Percentiles rank a stretch among this genome's conserved stretches.
Evolutionary conservation across 2,888 invertebrate species (phyloP).

Genomic region (Orgyia antiqua): DNA sequence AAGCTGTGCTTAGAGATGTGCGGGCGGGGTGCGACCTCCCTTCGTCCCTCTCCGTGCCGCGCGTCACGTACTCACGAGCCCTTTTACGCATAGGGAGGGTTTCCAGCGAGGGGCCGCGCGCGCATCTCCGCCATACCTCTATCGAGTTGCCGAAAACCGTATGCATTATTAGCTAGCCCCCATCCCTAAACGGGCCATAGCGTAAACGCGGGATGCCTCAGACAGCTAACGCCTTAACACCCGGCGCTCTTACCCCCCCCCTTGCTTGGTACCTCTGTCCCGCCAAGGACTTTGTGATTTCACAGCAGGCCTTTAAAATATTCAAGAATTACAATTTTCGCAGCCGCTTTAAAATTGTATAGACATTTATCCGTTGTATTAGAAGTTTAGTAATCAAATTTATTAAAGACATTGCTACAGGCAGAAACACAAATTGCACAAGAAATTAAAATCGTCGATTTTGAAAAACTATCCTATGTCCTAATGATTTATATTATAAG

Average conservation of each 20-base stretch:
- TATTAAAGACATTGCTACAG: too few species aligned
- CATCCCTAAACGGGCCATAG: slow-evolving; percentile 31
- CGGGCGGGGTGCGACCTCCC: slow-evolving; percentile 45
- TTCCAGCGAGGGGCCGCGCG: slow-evolving; percentile 54
- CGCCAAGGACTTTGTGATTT: slow-evolving; percentile 22
- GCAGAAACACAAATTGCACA: too few species aligned
- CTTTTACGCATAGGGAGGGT: slow-evolving; percentile 49
- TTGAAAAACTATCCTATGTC: too few species aligned
- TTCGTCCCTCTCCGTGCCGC: slow-evolving; percentile 39
- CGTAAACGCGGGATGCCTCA: slow-evolving; percentile 30
- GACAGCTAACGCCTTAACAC: slow-evolving; percentile 35
- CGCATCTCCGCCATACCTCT: slow-evolving; percentile 43
- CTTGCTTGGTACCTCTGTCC: slow-evolving; percentile 17
- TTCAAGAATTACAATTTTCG: too few species aligned
- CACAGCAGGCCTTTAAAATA: too few species aligned
- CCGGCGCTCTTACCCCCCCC: slow-evolving; percentile 39
- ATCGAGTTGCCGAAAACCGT: slow-evolving; percentile 64
- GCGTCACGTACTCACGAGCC: slow-evolving; percentile 67
- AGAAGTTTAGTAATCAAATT: too few species aligned
- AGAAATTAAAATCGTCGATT: too few species aligned
- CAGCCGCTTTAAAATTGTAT: too few species aligned
- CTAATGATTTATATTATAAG: too few species aligned
- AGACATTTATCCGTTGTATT: too few species aligned
- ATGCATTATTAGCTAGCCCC: slow-evolving; percentile 62
- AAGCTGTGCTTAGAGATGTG: slow-evolving; percentile 45